A percentile compares a stretch with the other conserved stretches of the same genome.
These are phyloP conservation scores for Rhynchophorus ferrugineus DNA, from an alignment of 1,140 invertebrate genomes.

Conservation along the genomic window DNA sequence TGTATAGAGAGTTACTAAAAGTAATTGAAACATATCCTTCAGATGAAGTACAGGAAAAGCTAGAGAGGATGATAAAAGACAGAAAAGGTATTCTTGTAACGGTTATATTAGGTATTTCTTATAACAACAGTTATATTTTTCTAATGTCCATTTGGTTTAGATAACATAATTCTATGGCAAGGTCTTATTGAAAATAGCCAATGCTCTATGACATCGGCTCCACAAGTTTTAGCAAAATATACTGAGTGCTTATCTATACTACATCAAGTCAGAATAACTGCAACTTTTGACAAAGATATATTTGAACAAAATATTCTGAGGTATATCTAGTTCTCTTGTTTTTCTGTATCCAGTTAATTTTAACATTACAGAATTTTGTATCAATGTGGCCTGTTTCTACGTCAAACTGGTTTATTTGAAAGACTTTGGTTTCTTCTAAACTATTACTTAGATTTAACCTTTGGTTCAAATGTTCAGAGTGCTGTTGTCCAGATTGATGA, in stretches of 20 bases:
- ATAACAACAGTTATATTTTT: neutral
- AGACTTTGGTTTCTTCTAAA: constrained; percentile 55
- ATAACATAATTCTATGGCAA: constrained; percentile 50
- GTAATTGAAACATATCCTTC: constrained; percentile 45
- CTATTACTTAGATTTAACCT: constrained; percentile 53
- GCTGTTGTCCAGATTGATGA: constrained; percentile 41
- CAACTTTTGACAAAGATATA: constrained; percentile 30
- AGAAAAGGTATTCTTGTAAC: constrained; percentile 32
- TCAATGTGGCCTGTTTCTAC: constrained; percentile 54
- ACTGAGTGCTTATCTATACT: constrained; percentile 48
- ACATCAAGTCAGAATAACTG: constrained; percentile 40
- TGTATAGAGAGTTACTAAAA: constrained; percentile 45
- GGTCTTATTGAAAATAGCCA: constrained; percentile 50
- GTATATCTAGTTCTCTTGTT: neutral
- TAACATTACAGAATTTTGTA: constrained; percentile 41
- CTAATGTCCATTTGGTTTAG: constrained; percentile 3
- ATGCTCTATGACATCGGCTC: constrained; percentile 52
- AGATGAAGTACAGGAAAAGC: constrained; percentile 48
- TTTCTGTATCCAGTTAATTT: neutral
- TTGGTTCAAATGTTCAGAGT: constrained; percentile 38
- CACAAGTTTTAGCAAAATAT: constrained; percentile 49
- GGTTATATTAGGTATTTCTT: neutral
- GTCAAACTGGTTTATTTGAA: constrained; percentile 57
- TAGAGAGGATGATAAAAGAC: constrained; percentile 44
- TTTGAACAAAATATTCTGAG: constrained; percentile 43